These are phyloP conservation scores for Drepana arcuata DNA, from an alignment of 1,140 invertebrate genomes.

Conservation along the genomic window DNA sequence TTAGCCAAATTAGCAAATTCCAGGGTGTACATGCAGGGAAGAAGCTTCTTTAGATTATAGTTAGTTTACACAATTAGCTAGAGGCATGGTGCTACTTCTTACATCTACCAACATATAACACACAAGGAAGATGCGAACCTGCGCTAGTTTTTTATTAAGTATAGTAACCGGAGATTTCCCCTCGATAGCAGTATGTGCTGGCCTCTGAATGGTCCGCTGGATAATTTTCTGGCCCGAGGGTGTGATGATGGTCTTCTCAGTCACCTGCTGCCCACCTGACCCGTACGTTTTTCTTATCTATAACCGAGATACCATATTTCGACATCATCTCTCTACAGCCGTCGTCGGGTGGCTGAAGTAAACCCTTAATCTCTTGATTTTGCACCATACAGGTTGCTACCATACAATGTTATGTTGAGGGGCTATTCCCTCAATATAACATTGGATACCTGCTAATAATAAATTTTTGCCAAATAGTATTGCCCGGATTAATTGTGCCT, in stretches of 20 bases:
- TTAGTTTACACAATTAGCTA: too few relatives aligned
- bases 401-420: too few relatives aligned
- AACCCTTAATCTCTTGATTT: too few relatives aligned
- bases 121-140: conserved; percentile 34
- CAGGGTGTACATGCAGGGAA: too few relatives aligned
- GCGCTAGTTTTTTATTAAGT: conserved; percentile 58
- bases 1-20: too few relatives aligned
- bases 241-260: conserved; percentile 69
- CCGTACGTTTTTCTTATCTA: conserved; percentile 44
- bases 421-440: too few relatives aligned
- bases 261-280: conserved; percentile 48
- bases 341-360: too few relatives aligned
- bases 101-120: too few relatives aligned
- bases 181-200: conserved; percentile 20
- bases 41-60: conserved; percentile 1
- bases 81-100: too few relatives aligned
- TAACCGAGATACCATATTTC: conserved; percentile 3
- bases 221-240: conserved; percentile 68
- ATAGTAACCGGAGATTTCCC: conserved; percentile 48
- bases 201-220: conserved; percentile 61
- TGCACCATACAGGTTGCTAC: too few relatives aligned
- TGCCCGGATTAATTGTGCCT: too few relatives aligned
- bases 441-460: neutral
- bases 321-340: neutral
- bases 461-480: neutral